Evolutionary conservation across 2,113 vertebrate species (phyloP).

Genomic region (Progne subis): DNA sequence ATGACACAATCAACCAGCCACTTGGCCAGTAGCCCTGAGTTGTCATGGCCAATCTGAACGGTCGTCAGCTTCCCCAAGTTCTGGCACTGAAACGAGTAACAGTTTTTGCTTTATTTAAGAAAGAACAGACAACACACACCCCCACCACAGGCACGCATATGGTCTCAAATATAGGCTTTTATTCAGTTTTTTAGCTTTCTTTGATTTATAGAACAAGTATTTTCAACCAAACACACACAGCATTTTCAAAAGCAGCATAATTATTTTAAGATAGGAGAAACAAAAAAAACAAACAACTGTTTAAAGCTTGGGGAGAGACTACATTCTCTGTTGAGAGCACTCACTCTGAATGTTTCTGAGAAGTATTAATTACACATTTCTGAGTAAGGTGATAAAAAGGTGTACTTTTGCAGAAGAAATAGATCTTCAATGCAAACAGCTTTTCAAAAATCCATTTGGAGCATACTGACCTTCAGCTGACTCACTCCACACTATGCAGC

Average conservation of each 20-base stretch:
- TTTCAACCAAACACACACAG: neutral
- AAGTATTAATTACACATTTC: neutral
- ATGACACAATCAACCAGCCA: constrained; percentile 98
- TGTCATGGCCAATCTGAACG: constrained; percentile 94
- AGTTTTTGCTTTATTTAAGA: constrained; percentile 39
- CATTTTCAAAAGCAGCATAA: neutral
- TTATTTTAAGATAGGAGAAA: neutral
- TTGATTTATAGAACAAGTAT: neutral
- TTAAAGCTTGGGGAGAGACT: neutral
- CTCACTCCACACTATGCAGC: neutral
- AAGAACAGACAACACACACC: neutral
- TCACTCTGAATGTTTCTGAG: neutral
- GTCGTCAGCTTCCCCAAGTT: constrained; percentile 97
- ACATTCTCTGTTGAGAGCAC: neutral
- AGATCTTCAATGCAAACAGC: neutral
- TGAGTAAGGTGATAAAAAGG: neutral
- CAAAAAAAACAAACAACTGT: neutral
- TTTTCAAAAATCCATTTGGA: neutral
- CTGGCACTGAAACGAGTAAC: constrained; percentile 86
- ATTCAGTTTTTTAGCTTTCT: neutral
- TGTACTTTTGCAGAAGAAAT: neutral
- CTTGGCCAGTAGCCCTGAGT: constrained; percentile 94
- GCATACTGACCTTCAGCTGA: neutral
- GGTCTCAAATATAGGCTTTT: neutral
- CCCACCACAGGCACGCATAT: neutral